phyloP scores from a whole-genome alignment of 2,797 vertebrate species.

The Triplophysa bombifrons region DNA sequence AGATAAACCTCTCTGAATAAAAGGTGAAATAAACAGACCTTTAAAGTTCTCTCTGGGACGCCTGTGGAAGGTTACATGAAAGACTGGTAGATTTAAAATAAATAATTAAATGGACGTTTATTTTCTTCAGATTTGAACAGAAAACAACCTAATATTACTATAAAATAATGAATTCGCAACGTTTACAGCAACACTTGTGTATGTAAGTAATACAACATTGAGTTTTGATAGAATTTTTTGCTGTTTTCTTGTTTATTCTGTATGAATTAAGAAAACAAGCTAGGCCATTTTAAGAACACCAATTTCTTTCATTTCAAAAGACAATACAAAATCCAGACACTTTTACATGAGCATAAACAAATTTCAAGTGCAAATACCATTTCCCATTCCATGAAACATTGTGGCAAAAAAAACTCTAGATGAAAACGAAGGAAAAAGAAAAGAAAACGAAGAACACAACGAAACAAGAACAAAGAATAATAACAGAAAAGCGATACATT shows the following conservation, averaged over 20 bases:
- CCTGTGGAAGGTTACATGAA: neutral
- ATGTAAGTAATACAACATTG: neutral
- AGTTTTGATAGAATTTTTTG: neutral
- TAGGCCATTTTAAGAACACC: slow-evolving; percentile 76
- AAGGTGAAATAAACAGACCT: neutral
- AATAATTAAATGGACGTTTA: neutral
- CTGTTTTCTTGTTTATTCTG: neutral
- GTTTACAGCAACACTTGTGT: neutral
- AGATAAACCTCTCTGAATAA: neutral
- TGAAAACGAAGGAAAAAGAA: slow-evolving; percentile 29
- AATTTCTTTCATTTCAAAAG: slow-evolving; percentile 85
- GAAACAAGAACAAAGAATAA: slow-evolving; percentile 46
- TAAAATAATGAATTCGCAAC: neutral
- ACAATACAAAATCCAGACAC: slow-evolving; percentile 98
- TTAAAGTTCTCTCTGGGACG: neutral
- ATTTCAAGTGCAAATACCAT: slow-evolving; percentile 98
- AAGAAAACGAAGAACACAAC: slow-evolving; percentile 51
- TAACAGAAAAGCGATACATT: neutral
- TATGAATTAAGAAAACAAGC: slow-evolving; percentile 67
- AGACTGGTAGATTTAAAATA: neutral
- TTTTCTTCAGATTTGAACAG: neutral
- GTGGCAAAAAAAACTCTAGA: slow-evolving; percentile 71
- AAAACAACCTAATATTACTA: neutral
- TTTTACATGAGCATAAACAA: slow-evolving; percentile 97
- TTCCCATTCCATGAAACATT: slow-evolving; percentile 87